Base-by-base conservation (phyloP, 2,797 vertebrate species). In the Lepilemur ruficaudatus region DNA sequence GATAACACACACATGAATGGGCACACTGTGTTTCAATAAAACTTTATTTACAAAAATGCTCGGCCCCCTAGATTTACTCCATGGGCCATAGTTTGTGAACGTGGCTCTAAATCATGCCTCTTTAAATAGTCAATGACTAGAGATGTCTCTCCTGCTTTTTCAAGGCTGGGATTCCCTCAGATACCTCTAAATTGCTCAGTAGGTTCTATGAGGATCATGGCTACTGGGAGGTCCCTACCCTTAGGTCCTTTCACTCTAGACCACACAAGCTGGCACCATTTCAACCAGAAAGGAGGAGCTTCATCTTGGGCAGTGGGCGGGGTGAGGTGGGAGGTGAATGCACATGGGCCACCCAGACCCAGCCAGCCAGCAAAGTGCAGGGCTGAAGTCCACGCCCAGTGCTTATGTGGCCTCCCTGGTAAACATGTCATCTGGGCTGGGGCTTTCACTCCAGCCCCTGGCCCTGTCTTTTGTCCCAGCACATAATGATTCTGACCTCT, bases 401-500 rank as follows among this genome's bases (percentile, higher is more conserved):
- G 23, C 35, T 83, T 22, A 14, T n/a, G n/a, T 9, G 23, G 32
- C 43, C 17, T 93, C 70, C 43, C 38, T 43, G 41, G 67, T 20
- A 32, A 93, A 50, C 28, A 69, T 20, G 5, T 50, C 12, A 20
- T 72, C 80, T 48, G 59, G 48, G 63, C 48, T 38, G 73, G 86
- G 78, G 2, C 32, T 86, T 85, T 14, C 18, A 35, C 23, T 81
- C 14, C 2, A 55, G 55, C 4, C 20, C 32, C 81, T 32, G 14
- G 41, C 14, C 61, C 80, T 95, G 93, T 67, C 25, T 96, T 96
- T 94, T n/a, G 32, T 91, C 83, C 61, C 25, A 81, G 72, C 43
- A 84, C 69, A 65, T 79, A 89, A 96, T 50, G 48, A 83, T 86
- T 95, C 81, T 96, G 93, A 95, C 89, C 93, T 94, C 63, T 97